Base-by-base conservation (phyloP, 2,888 invertebrate genomes). In the Lasioglossum oenotherae region DNA sequence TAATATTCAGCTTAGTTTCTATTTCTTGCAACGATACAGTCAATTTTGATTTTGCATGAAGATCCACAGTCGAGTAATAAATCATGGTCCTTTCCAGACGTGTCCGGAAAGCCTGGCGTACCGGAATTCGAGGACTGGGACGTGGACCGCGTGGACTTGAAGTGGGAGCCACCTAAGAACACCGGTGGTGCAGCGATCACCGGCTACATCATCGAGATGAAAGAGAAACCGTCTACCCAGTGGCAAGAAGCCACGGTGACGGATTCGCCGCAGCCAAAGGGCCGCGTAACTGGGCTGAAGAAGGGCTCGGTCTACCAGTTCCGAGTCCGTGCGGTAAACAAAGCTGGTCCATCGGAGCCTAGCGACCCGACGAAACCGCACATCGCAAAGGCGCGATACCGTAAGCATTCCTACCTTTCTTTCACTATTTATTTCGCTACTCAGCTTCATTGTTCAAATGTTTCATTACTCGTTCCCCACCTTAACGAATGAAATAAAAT, bases 291-390 rank as follows among this genome's bases (percentile, higher is more conserved):
- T 4, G 98, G 98, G 12, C 96, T 99, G 74, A 98, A 97, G 94
- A 98, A 99, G 95, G 98, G 98, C 88, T 98, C 98, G 93, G 97
- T 98, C 23, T 99, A 99, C 95, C 99, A 99, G 95, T 99, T 99
- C 96, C 96, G 99, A n/a, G 98, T 99, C 0, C 96, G 98, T 10
- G 99, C 99, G 57, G 97, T 99, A 31, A 99, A 99, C 96, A 99
- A 99, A 95, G 99, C 99, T 12, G 99, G 99, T 2, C 97, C 98
- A 1, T 98, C 98, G 57, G 98, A 99, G 92, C 98, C 99, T 1
- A 98, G 98, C 80, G 99, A 99, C 87, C 96, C 98, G 4, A 98
- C 98, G 0, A 97, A 98, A 90, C 98, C 98, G 85, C 98, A 98
- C 91, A 95, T 98, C 74, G 98, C 98, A 44, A 99, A 99, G 95